Evolutionary conservation across 92 coral and sea anemone genomes (phyloP).

Genomic region (Plumapathes pennacea): DNA sequence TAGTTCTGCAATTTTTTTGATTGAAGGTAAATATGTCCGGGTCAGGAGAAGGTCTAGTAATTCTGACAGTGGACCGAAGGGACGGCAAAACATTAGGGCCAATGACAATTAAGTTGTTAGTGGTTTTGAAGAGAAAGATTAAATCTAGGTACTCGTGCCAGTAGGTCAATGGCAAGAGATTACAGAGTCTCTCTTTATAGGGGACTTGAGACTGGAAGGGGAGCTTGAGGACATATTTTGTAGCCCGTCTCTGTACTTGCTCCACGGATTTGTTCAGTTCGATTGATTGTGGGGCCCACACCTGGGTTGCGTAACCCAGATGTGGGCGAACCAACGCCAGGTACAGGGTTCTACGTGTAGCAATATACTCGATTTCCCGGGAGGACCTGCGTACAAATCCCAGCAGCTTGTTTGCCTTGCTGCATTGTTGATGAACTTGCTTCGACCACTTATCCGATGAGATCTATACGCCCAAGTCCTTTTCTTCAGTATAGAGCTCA

Average conservation of each 20-base stretch:
- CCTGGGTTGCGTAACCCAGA: conserved; percentile 2
- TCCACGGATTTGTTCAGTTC: background rate
- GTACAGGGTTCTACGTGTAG: background rate
- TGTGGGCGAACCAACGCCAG: conserved; percentile 3
- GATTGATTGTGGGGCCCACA: conserved; percentile 3
- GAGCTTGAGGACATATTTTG: background rate
- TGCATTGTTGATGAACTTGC: conserved; percentile 24
- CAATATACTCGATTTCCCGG: background rate
- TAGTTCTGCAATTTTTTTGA: no score
- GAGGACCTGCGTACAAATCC: background rate
- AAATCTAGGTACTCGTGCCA: conserved; percentile 2
- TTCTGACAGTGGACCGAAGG: no score
- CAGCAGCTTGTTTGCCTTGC: conserved; percentile 48
- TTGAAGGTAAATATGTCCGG: no score
- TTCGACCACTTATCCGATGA: conserved; percentile 29
- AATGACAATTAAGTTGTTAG: no score
- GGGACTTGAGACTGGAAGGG: conserved; percentile 1
- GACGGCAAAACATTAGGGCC: no score
- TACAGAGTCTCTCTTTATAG: background rate
- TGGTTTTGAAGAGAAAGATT: no score
- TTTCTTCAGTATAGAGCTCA: no score
- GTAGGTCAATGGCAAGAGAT: background rate
- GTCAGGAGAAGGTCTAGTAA: no score
- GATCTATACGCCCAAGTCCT: conserved; percentile 36
- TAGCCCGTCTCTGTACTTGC: conserved; percentile 3